Base-by-base conservation (phyloP, 2,797 vertebrate genomes). In the Sebastes jordani region DNA sequence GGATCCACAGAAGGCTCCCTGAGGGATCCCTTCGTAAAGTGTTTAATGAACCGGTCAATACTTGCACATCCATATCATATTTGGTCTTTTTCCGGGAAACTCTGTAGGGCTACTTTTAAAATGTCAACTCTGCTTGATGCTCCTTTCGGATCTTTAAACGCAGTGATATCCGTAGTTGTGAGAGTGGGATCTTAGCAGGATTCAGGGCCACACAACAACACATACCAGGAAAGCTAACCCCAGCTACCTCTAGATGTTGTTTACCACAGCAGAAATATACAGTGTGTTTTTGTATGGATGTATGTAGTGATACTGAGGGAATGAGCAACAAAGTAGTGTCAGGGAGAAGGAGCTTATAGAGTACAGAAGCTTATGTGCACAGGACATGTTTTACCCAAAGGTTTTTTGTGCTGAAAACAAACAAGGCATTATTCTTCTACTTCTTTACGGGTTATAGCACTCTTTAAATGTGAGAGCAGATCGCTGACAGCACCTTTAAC, bases 1-100 rank as follows among this genome's bases (percentile, higher is more conserved):
- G 18, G 66, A 74, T 49, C 60, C 68, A 58, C 22, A 76, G 55
- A 84, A 13, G 46, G 49, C 14, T 74, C 60, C 61, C 32, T 69
- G 38, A 78, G 58, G 77, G 22, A 76, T 64, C 36, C 52, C 72
- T 71, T 73, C 1, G 18, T 61, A 34, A 67, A 68, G 29, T 66
- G 34, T 55, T 69, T 16, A 38, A 38, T 74, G 14, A 72, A 64
- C 9, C 10, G 16, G 49, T 34, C n/a, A 14, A 27, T 46, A 34
- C 23, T 6, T 56, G 5, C 52, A 49, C 7, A 38, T 68, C 16
- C 6, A 54, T 18, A 49, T 60, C 11, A 36, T 66, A 69, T 71
- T 34, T 70, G 7, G 13, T 62, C 3, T 56, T 55, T 55, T 7
- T 42, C 18, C 1, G 52, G 4, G 1, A 42, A 66, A 32, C 3